A percentile compares a stretch with the other conserved stretches of the same genome.
phyloP scores from a whole-genome alignment of 1,140 invertebrate genomes.

The Zaprionus inermis region DNA sequence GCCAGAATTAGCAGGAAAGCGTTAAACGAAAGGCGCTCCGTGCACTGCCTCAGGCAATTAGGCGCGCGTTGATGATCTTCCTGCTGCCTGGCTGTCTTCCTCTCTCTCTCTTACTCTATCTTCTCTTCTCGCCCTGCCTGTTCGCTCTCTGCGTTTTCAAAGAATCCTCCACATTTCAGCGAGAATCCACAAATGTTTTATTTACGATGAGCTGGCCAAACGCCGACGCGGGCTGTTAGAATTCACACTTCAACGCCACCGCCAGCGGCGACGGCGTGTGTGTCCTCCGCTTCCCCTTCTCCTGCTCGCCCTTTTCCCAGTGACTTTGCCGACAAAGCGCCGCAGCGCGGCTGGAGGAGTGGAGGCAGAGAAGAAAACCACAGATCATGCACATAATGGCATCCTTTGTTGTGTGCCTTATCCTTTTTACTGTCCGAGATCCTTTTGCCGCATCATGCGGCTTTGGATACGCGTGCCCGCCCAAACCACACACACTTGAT shows the following conservation, averaged over 20 bases:
- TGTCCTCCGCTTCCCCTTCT: slow-evolving; percentile 51
- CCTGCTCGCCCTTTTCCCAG: neutral
- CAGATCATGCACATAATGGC: slow-evolving; percentile 78
- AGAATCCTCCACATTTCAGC: slow-evolving; percentile 72
- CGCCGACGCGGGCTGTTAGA: slow-evolving; percentile 71
- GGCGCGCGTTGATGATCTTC: slow-evolving; percentile 22
- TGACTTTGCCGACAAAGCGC: slow-evolving; percentile 74
- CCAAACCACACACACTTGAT: slow-evolving; percentile 38
- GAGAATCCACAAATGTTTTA: slow-evolving; percentile 59
- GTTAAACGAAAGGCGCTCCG: slow-evolving; percentile 66
- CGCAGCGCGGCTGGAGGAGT: slow-evolving; percentile 31
- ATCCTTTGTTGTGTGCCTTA: slow-evolving; percentile 58
- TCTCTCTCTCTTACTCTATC: neutral
- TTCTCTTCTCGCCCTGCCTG: neutral
- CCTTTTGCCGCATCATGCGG: slow-evolving; percentile 38
- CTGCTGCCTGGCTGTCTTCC: neutral
- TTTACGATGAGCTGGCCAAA: slow-evolving; percentile 55
- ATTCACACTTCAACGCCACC: slow-evolving; percentile 71
- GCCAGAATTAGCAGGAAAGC: slow-evolving; percentile 72
- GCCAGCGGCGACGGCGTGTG: slow-evolving; percentile 57
- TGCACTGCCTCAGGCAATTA: slow-evolving; percentile 54
- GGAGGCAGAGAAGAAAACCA: slow-evolving; percentile 50
- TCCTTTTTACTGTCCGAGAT: slow-evolving; percentile 60
- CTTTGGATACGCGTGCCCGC: slow-evolving; percentile 49
- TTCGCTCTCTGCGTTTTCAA: slow-evolving; percentile 44